Conservation (phyloP, 2,888 invertebrate species). For the Dryomyza anilis region DNA sequence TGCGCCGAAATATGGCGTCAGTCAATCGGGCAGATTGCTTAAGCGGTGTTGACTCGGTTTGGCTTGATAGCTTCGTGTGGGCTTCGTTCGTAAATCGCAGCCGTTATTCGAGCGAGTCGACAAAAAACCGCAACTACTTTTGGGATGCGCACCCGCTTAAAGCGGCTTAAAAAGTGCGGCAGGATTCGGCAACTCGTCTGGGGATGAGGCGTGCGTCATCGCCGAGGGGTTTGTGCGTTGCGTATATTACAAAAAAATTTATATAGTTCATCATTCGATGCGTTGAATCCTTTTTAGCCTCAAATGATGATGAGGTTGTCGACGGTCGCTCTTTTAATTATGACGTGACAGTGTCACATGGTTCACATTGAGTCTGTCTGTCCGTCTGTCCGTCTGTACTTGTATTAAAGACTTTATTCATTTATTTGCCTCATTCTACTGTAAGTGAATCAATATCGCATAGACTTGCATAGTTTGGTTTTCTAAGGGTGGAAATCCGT, state of each 20-base stretch:
- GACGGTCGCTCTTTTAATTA: constrained; percentile 25
- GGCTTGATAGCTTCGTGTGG: constrained; percentile 56
- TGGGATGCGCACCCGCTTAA: constrained; percentile 15
- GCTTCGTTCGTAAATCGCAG: constrained; percentile 27
- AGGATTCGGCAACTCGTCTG: no score
- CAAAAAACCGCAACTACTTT: constrained; percentile 23
- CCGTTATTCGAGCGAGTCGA: constrained; percentile 27
- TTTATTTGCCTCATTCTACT: no score
- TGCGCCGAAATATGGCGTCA: constrained; percentile 52
- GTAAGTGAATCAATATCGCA: background rate
- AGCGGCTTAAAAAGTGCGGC: constrained; percentile 11
- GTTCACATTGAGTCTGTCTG: background rate
- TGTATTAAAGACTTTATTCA: no score
- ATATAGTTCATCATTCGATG: background rate
- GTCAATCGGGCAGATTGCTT: constrained; percentile 51
- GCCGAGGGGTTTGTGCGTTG: background rate
- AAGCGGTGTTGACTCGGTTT: constrained; percentile 51
- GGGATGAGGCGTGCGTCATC: background rate
- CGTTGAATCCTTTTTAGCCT: background rate
- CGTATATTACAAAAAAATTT: background rate
- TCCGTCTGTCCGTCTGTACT: background rate
- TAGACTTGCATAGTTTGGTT: background rate
- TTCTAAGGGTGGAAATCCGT: background rate
- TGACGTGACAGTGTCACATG: constrained; percentile 41
- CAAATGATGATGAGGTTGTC: background rate